These are phyloP conservation scores for Wiebesia pumilae DNA, from an alignment of 1,140 invertebrate species.

Conservation along the genomic window DNA sequence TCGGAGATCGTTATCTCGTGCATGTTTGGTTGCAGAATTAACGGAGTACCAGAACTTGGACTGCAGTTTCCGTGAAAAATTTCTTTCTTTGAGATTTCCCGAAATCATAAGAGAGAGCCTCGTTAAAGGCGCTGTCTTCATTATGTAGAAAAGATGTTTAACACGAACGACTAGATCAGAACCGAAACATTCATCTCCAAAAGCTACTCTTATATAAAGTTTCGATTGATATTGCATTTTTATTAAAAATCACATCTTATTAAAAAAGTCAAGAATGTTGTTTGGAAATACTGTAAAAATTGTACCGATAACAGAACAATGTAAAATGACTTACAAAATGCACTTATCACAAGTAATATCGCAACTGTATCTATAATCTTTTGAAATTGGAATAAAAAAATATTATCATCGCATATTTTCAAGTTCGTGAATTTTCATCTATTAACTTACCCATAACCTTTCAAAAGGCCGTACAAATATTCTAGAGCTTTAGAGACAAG, in stretches of 20 bases:
- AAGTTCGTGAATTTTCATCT: neutral
- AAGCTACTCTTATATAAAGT: neutral
- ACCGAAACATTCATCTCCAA: no score
- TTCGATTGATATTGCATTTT: neutral
- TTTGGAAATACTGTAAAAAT: no score
- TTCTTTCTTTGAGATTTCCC: neutral
- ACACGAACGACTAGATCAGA: no score
- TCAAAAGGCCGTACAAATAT: neutral
- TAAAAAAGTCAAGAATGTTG: no score
- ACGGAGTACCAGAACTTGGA: neutral
- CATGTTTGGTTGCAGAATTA: neutral
- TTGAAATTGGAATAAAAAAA: neutral
- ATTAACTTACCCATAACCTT: neutral
- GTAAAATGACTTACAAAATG: no score
- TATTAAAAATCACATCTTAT: no score
- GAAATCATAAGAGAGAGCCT: neutral
- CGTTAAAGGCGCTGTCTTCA: neutral
- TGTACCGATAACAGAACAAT: no score
- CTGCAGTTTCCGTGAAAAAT: constrained; percentile 5
- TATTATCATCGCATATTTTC: neutral
- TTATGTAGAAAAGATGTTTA: no score
- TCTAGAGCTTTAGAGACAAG: neutral
- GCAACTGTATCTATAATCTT: neutral
- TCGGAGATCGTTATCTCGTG: constrained; percentile 41
- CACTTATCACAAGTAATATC: neutral